Conservation (phyloP, 2,113 vertebrate genomes). For the Ursus arctos region DNA sequence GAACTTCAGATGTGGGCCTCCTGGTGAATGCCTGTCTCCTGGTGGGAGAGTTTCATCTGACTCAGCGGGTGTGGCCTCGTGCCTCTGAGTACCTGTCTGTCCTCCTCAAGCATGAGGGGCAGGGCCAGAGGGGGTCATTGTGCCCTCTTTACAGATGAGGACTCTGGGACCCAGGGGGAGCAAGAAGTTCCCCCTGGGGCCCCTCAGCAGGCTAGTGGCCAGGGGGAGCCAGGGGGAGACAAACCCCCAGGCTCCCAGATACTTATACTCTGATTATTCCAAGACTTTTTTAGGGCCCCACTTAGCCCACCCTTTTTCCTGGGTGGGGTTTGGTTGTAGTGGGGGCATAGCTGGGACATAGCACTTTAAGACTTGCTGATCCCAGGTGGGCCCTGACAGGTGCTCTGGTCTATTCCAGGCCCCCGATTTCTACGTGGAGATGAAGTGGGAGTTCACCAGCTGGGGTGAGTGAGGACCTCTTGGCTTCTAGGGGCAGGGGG, state of each 20-base stretch:
- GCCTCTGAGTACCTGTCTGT: neutral
- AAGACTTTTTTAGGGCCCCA: neutral
- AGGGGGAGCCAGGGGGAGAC: neutral
- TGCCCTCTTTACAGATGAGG: neutral
- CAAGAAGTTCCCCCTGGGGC: neutral
- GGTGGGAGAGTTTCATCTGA: neutral
- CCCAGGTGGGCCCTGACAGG: neutral
- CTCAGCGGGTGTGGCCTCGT: fast-evolving
- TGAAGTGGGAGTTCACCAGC: slow-evolving; percentile 99
- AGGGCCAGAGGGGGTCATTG: neutral
- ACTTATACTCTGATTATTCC: neutral
- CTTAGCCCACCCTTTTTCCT: neutral
- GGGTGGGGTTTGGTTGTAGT: neutral
- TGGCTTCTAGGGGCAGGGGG: neutral
- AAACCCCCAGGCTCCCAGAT: neutral
- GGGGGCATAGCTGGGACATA: neutral
- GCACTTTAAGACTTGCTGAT: neutral
- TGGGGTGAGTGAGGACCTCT: slow-evolving; percentile 92
- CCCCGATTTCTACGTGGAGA: slow-evolving; percentile 97
- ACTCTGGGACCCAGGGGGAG: neutral
- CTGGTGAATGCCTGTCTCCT: neutral
- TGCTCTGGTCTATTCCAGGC: slow-evolving; percentile 87
- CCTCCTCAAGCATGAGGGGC: neutral
- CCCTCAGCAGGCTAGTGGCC: neutral
- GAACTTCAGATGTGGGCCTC: neutral